phyloP scores from a whole-genome alignment of 2,113 vertebrate genomes.

The Pristiophorus japonicus region DNA sequence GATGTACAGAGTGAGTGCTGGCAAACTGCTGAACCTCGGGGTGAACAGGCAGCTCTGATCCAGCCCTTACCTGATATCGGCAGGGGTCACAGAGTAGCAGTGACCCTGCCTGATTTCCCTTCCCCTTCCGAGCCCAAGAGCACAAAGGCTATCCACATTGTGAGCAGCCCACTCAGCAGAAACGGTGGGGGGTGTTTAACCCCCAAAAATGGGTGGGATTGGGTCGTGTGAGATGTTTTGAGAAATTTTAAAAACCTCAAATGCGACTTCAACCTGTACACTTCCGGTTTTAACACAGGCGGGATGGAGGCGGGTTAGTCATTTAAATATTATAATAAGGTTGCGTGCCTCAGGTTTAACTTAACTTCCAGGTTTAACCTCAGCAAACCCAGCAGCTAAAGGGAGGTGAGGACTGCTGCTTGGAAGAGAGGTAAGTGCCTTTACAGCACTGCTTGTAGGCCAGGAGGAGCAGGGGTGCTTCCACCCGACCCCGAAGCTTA shows the following conservation, averaged over 20 bases:
- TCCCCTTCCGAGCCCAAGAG: neutral
- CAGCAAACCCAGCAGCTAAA: neutral
- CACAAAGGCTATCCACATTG: neutral
- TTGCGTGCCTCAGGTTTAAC: neutral
- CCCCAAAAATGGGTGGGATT: neutral
- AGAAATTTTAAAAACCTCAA: neutral
- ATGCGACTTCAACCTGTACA: neutral
- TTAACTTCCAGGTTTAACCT: neutral
- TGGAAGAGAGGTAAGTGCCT: neutral
- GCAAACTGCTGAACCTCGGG: neutral
- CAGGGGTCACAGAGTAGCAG: neutral
- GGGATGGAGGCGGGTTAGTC: neutral
- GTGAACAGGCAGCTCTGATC: neutral
- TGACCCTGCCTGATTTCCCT: neutral
- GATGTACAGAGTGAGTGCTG: neutral
- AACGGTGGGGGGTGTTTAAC: neutral
- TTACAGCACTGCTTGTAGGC: neutral
- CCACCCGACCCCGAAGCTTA: neutral
- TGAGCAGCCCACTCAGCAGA: neutral
- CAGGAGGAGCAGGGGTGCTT: neutral
- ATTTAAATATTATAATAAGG: neutral
- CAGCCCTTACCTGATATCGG: neutral
- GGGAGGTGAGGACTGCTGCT: neutral
- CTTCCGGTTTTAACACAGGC: neutral
- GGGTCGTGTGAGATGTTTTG: neutral